Percentiles rank a stretch among this genome's conserved stretches.
These are phyloP conservation scores for Samia ricini DNA, from an alignment of 1,140 invertebrate genomes.

Conservation along the genomic window DNA sequence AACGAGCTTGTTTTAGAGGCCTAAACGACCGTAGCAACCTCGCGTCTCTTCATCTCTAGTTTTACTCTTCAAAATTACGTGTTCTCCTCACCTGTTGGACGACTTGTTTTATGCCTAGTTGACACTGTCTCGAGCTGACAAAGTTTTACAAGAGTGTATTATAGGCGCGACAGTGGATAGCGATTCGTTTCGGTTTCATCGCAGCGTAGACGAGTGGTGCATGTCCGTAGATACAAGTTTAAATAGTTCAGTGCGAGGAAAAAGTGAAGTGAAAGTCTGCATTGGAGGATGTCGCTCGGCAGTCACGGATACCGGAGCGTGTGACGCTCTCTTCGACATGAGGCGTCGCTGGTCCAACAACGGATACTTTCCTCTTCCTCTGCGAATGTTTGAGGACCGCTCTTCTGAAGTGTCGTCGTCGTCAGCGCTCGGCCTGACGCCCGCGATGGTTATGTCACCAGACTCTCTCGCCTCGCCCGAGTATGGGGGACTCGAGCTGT, in stretches of 20 bases:
- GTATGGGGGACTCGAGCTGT: constrained; percentile 88
- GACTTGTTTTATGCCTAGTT: constrained; percentile 52
- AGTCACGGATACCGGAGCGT: constrained; percentile 54
- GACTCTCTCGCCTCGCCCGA: constrained; percentile 82
- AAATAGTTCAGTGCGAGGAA: constrained; percentile 66
- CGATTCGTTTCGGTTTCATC: constrained; percentile 58
- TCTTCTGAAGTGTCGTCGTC: constrained; percentile 87
- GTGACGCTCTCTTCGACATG: constrained; percentile 77
- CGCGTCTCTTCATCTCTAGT: constrained; percentile 36
- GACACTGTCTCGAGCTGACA: constrained; percentile 26
- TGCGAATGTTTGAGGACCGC: constrained; percentile 84
- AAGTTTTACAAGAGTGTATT: constrained; percentile 45
- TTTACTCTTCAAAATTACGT: constrained; percentile 47
- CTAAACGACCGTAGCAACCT: constrained; percentile 49
- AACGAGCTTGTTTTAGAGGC: constrained; percentile 56
- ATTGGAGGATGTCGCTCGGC: constrained; percentile 65
- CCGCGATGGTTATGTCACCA: constrained; percentile 83
- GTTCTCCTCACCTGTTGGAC: constrained; percentile 46
- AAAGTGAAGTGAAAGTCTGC: constrained; percentile 70
- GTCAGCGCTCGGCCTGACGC: constrained; percentile 77
- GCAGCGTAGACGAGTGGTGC: constrained; percentile 54
- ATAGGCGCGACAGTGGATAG: constrained; percentile 48
- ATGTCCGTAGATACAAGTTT: constrained; percentile 53
- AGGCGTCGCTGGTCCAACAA: constrained; percentile 84
- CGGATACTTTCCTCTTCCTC: constrained; percentile 80